Percentiles rank a stretch among this genome's conserved stretches.
phyloP scores from a whole-genome alignment of 2,113 vertebrate species.

The Sturnira hondurensis region DNA sequence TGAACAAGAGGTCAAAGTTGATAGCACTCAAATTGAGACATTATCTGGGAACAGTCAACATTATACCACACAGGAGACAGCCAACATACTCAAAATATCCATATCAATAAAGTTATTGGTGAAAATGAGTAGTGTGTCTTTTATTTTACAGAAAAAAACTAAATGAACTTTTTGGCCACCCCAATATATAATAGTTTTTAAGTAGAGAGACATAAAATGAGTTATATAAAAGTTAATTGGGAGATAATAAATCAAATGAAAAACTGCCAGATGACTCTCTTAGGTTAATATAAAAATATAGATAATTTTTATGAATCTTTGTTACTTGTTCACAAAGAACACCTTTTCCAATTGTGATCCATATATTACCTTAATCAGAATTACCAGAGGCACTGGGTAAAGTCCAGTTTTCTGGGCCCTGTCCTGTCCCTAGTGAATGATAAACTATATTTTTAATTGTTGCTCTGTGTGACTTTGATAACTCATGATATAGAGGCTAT shows the following conservation, averaged over 20 bases:
- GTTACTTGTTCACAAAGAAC: not conserved
- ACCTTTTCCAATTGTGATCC: not conserved
- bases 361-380: not conserved
- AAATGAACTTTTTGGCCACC: too few relatives aligned
- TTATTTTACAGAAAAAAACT: too few relatives aligned
- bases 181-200: not conserved
- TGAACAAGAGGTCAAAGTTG: not conserved
- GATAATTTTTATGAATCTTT: not conserved
- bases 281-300: not conserved
- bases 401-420: not conserved
- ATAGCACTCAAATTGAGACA: too few relatives aligned
- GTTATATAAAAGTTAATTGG: not conserved
- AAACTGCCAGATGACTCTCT: not conserved
- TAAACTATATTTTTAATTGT: not conserved
- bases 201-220: not conserved
- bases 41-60: too few relatives aligned
- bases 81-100: too few relatives aligned
- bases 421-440: not conserved
- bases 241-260: not conserved
- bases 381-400: not conserved
- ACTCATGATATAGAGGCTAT: not conserved
- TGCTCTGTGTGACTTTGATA: not conserved
- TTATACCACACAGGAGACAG: too few relatives aligned
- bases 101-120: too few relatives aligned
- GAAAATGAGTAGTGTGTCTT: too few relatives aligned